phyloP scores from a whole-genome alignment of 2,888 invertebrate genomes.

The Drosophila testacea region DNA sequence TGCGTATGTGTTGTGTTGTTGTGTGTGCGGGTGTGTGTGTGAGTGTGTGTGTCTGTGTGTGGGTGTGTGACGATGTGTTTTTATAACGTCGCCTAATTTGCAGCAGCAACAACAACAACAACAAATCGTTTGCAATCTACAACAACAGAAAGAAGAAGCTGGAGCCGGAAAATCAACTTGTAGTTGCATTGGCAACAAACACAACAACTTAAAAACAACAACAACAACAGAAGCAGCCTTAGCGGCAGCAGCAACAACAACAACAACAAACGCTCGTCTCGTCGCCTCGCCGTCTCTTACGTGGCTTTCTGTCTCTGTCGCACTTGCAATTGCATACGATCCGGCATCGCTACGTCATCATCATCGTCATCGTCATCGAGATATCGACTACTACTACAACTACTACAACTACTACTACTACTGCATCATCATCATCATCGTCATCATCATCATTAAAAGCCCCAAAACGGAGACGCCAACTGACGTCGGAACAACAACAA shows the following conservation, averaged over 20 bases:
- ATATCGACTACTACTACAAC: too few relatives aligned
- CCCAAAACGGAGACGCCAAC: constrained; percentile 29
- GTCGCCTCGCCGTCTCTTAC: constrained; percentile 61
- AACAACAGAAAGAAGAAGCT: constrained; percentile 30
- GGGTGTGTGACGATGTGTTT: constrained; percentile 39
- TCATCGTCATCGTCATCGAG: constrained; percentile 34
- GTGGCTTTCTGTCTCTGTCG: constrained; percentile 37
- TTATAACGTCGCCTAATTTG: constrained; percentile 54
- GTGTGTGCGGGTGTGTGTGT: constrained; percentile 14
- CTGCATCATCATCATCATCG: constrained; percentile 40
- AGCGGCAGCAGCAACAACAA: constrained; percentile 28
- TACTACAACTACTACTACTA: too few relatives aligned
- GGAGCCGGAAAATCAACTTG: constrained; percentile 42
- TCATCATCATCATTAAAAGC: constrained; percentile 28
- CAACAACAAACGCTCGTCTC: constrained; percentile 40
- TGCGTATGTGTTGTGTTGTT: constrained; percentile 16
- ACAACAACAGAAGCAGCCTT: neutral
- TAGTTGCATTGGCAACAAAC: constrained; percentile 17
- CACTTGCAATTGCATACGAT: constrained; percentile 44
- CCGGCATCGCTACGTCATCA: constrained; percentile 43
- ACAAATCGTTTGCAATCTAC: constrained; percentile 19
- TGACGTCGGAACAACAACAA: constrained; percentile 24
- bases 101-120: constrained; percentile 30
- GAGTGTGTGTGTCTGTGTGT: constrained; percentile 12
- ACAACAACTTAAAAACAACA: constrained; percentile 18